phyloP scores from a whole-genome alignment of 2,797 vertebrate species.

The Pangasius macronema region DNA sequence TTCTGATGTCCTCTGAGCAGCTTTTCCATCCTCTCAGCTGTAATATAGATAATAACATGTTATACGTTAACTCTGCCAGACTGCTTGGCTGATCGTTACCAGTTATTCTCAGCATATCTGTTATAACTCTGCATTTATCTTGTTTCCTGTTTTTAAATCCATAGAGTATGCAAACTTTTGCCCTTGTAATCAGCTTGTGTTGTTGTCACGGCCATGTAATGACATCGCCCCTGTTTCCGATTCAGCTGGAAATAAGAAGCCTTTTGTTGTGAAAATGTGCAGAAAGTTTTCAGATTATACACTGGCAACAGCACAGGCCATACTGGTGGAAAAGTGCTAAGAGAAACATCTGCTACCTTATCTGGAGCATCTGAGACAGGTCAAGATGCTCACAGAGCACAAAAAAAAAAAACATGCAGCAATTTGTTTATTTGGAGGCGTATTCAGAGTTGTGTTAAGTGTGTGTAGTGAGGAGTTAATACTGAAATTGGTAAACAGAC shows the following conservation, averaged over 20 bases:
- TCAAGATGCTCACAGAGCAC: not conserved
- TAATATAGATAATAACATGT: not conserved
- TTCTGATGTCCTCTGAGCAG: not conserved
- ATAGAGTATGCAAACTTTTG: not conserved
- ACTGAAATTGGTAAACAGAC: not conserved
- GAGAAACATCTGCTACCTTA: conserved; percentile 13
- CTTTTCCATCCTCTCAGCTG: not conserved
- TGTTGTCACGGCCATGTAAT: not conserved
- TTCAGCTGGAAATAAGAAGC: not conserved
- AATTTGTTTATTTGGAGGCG: not conserved
- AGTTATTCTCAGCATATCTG: too few species aligned
- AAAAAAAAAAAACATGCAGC: not conserved
- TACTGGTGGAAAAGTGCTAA: not conserved
- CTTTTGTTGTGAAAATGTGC: not conserved
- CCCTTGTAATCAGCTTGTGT: not conserved
- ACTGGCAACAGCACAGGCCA: not conserved
- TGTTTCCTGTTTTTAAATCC: not conserved
- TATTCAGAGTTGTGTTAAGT: not conserved
- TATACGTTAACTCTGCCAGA: not conserved
- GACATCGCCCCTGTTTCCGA: not conserved
- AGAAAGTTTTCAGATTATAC: not conserved
- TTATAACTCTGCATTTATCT: not conserved
- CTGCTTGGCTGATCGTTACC: not conserved
- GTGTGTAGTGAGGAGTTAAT: not conserved
- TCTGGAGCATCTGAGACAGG: not conserved